Evolutionary conservation across 2,888 invertebrate species (phyloP).

Genomic region (Ernsta delagoae): DNA sequence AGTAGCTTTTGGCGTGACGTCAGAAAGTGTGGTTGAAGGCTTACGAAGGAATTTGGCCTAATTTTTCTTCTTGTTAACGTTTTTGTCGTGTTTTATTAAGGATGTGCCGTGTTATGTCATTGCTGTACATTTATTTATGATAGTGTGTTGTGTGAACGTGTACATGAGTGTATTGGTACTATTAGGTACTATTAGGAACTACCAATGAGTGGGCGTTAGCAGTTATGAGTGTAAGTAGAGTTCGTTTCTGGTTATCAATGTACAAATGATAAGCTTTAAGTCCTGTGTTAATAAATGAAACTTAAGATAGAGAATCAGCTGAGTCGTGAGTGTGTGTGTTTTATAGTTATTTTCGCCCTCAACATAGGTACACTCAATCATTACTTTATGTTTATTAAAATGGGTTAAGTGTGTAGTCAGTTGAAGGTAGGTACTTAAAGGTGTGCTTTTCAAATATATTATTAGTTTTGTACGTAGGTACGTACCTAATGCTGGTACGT

Average conservation of each 20-base stretch:
- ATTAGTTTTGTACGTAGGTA: too few relatives aligned
- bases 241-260: conserved; percentile 9
- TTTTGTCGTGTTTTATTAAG: conserved; percentile 42
- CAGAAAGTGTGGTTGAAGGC: conserved; percentile 1
- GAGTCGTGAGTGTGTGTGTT: too few relatives aligned
- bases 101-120: conserved; percentile 45
- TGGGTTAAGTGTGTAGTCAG: too few relatives aligned
- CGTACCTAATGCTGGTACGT: too few relatives aligned
- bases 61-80: conserved; percentile 43
- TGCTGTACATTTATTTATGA: conserved; percentile 44
- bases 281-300: too few relatives aligned
- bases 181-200: too few relatives aligned
- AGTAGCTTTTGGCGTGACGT: conserved; percentile 39
- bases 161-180: conserved; percentile 51
- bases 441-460: too few relatives aligned
- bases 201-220: conserved; percentile 35
- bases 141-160: conserved; percentile 51
- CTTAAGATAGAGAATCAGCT: too few relatives aligned
- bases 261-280: conserved; percentile 16
- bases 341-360: too few relatives aligned
- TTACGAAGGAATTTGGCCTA: conserved; percentile 15
- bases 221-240: conserved; percentile 73
- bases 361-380: too few relatives aligned
- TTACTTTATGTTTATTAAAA: too few relatives aligned
- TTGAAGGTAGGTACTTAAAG: too few relatives aligned